phyloP scores from a whole-genome alignment of 2,888 invertebrate genomes.

The Mechanitis mazaeus region DNA sequence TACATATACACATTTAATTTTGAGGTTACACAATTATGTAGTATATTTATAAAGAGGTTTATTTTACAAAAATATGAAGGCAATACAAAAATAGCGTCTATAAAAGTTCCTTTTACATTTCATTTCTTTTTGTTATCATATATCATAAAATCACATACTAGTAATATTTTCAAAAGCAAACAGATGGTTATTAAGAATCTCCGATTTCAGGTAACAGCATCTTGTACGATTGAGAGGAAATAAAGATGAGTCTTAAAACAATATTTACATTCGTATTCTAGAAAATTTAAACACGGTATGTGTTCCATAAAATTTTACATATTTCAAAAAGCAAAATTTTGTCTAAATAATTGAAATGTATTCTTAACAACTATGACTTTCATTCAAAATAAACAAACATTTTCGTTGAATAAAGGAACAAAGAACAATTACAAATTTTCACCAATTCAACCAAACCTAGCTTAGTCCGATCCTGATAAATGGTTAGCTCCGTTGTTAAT shows the following conservation, averaged over 20 bases:
- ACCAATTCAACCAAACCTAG: constrained; percentile 18
- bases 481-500: constrained; percentile 28
- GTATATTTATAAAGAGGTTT: neutral
- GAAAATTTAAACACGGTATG: constrained; percentile 3
- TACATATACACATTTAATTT: neutral
- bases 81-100: too few relatives aligned
- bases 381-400: neutral
- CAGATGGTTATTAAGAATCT: neutral
- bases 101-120: too few relatives aligned
- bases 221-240: constrained; percentile 1
- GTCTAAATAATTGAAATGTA: constrained; percentile 5
- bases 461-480: constrained; percentile 29
- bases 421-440: constrained; percentile 13
- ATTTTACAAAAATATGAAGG: neutral
- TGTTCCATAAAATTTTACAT: constrained; percentile 3
- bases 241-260: constrained; percentile 2
- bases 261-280: constrained; percentile 5
- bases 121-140: too few relatives aligned
- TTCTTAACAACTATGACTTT: too few relatives aligned
- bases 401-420: constrained; percentile 9
- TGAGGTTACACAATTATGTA: neutral
- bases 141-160: neutral
- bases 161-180: neutral
- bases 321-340: constrained; percentile 7
- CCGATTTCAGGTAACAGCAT: neutral